Evolutionary conservation across 2,888 invertebrate genomes (phyloP).

Genomic region (Polymixis lichenea): DNA sequence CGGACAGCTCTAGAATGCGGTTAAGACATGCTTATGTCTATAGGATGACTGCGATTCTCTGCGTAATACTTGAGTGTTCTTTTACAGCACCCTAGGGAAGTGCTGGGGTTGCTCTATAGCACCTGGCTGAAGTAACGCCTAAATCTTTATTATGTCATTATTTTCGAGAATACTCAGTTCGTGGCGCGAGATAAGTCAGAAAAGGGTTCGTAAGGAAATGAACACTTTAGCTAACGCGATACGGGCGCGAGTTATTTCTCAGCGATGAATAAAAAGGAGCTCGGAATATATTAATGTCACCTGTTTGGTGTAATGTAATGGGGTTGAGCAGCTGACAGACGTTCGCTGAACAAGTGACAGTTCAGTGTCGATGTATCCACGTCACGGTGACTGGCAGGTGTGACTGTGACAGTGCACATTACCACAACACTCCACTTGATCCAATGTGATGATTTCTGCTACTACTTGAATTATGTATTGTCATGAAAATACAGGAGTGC

Average conservation of each 20-base stretch:
- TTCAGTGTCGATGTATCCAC: constrained; percentile 24
- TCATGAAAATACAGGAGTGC: background rate
- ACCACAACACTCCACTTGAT: background rate
- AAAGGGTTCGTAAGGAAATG: constrained; percentile 44
- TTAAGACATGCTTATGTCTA: background rate
- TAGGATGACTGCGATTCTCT: background rate
- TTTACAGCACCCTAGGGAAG: background rate
- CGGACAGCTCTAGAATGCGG: background rate
- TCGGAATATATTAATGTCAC: constrained; percentile 19
- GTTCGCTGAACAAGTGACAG: constrained; percentile 4
- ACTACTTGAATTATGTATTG: constrained; percentile 14
- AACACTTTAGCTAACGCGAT: constrained; percentile 35
- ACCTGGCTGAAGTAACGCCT: constrained; percentile 4
- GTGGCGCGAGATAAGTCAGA: constrained; percentile 34
- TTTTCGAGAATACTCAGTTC: constrained; percentile 14
- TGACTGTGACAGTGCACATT: background rate
- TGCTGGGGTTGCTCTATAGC: background rate
- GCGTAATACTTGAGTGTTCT: background rate
- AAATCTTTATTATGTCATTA: constrained; percentile 33
- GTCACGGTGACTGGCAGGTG: constrained; percentile 12
- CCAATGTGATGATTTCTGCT: background rate
- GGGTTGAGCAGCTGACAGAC: background rate
- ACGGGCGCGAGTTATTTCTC: constrained; percentile 32
- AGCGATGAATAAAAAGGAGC: constrained; percentile 31
- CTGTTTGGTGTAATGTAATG: constrained; percentile 24